Conservation (phyloP, 1,140 invertebrate genomes). For the Temnothorax curvispinosus region DNA sequence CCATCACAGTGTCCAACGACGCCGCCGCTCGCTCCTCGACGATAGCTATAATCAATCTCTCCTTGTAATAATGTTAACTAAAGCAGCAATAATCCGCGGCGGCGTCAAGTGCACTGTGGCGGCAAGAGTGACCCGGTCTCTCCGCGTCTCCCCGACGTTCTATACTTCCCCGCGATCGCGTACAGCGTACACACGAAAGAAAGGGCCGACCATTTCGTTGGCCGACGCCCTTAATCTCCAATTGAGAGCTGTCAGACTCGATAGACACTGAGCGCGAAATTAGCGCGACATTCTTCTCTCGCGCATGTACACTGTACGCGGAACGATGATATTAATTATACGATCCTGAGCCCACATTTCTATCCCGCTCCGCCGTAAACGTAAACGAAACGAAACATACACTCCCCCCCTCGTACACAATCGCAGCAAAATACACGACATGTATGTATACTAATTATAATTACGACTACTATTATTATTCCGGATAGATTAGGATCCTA, state of each 20-base stretch:
- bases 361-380: slow-evolving; percentile 11
- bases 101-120: slow-evolving; percentile 40
- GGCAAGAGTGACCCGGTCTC: neutral
- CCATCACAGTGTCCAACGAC: slow-evolving; percentile 38
- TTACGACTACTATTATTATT: slow-evolving; percentile 44
- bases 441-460: slow-evolving; percentile 44
- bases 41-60: slow-evolving; percentile 66
- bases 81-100: slow-evolving; percentile 68
- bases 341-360: neutral
- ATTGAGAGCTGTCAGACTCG: neutral
- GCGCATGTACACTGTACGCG: slow-evolving; percentile 35
- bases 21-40: slow-evolving; percentile 30
- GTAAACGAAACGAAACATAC: slow-evolving; percentile 44
- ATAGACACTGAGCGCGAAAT: neutral
- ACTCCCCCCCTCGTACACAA: slow-evolving; percentile 1
- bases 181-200: slow-evolving; percentile 10
- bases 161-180: neutral
- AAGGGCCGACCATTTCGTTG: neutral
- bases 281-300: neutral
- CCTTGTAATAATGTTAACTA: slow-evolving; percentile 64
- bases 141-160: slow-evolving; percentile 9
- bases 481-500: slow-evolving; percentile 42
- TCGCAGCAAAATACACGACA: slow-evolving; percentile 31
- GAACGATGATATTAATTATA: slow-evolving; percentile 53
- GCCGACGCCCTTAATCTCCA: neutral